Evolutionary conservation across 2,888 invertebrate genomes (phyloP), one percentile per base, ranked within the genome.

Genomic region (Brachycybe producta): DNA sequence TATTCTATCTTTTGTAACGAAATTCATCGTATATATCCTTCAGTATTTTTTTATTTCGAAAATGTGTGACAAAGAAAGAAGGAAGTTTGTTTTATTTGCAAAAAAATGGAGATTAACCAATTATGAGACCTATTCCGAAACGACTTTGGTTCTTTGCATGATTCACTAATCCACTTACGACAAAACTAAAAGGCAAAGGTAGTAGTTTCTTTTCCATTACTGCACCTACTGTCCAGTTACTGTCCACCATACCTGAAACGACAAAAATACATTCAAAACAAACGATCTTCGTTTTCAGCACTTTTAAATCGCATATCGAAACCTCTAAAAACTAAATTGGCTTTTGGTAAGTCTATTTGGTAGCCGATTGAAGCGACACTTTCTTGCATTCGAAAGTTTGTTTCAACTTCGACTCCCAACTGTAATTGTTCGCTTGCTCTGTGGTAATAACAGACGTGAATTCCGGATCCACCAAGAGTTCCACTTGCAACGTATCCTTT

Each of bases 271-370:
- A n/a, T 13, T 15, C n/a, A n/a, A 24, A 26, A 28, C 15, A 43
- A 17, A 38, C 17, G 7, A 11, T 38, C 38, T 13, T 15, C 15
- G 7, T 7, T 38, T 7, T 7, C 7, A 13, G 32, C 8, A 4
- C 13, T 13, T 43, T 32, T 32, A 15, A 45, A n/a, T 2, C 2
- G 34, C n/a, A n/a, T n/a, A n/a, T n/a, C n/a, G n/a, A n/a, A n/a
- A 91, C 92, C 95, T 81, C 82, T 84, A 67, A 95, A 94, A 45
- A 84, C 77, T 61, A 92, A 77, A 68, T 94, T 91, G 48, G 92
- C 91, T 68, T 90, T 90, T 40, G 94, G 92, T 65, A 97, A 75
- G 68, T 92, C 92, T 28, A 66, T 79, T 71, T 95, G 92, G 71
- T 97, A 97, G 11, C 85, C 94, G 59, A 95, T 75, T 3, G 91